A percentile compares a stretch with the other conserved stretches of the same genome.
Conservation (phyloP, 2,888 invertebrate species). For the Pyralis farinalis region DNA sequence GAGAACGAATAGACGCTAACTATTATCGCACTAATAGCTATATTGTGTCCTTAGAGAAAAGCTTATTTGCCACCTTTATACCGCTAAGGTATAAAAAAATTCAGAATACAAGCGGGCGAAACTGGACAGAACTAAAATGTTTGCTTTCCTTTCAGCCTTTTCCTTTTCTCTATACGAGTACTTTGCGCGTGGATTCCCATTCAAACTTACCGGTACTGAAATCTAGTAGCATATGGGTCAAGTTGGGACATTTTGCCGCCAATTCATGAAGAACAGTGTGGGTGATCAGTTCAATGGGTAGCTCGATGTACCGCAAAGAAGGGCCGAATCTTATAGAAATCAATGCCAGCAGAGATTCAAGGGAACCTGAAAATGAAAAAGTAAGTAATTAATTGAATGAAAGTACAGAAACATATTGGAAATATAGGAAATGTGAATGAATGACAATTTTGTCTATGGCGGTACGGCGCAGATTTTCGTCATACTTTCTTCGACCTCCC, state of each 20-base stretch:
- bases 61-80: no score
- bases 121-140: no score
- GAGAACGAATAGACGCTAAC: no score
- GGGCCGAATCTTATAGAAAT: conserved; percentile 94
- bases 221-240: conserved; percentile 97
- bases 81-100: no score
- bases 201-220: conserved; percentile 90
- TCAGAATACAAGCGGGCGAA: no score
- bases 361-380: conserved; percentile 79
- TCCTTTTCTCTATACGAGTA: no score
- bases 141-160: no score
- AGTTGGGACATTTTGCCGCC: conserved; percentile 96
- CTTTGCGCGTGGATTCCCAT: no score
- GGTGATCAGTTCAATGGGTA: conserved; percentile 97
- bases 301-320: conserved; percentile 93
- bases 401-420: background rate
- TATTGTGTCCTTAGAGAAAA: no score
- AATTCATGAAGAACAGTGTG: conserved; percentile 98
- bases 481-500: background rate
- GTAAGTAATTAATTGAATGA: background rate
- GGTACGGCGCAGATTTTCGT: conserved; percentile 1
- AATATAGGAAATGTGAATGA: conserved; percentile 14
- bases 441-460: conserved; percentile 4
- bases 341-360: conserved; percentile 92
- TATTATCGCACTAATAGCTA: no score